Base-by-base conservation (phyloP, 2,113 vertebrate species). In the Leptodactylus fuscus region DNA sequence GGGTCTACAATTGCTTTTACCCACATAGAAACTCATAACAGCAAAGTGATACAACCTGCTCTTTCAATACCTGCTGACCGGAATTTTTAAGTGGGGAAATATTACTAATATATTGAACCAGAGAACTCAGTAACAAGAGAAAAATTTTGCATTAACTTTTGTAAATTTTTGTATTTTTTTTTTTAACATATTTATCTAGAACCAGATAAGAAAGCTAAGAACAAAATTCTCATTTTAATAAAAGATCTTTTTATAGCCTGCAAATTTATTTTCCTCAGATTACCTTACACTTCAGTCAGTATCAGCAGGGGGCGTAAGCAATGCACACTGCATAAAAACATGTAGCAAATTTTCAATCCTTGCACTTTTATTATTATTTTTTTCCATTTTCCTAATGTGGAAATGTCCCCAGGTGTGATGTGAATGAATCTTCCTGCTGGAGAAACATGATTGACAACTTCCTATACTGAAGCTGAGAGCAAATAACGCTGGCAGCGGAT, bases 381-480 rank as follows among this genome's bases (percentile, higher is more conserved):
- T 41, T 41, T 76, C 18, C 34, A 48, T 60, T 75, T 83, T 82
- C 32, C 69, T 83, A 58, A 58, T 75, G 53, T 60, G 53, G 51
- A 83, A 83, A 83, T 74, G 51, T 76, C 71, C 82, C 70, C 70
- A 83, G 82, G 70, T 83, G 70, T 75, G 70, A 62, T 60, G 82
- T 46, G 82, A 75, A 76, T 60, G 53, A 83, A 75, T 75, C 53
- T 83, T 62, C 69, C 49, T 75, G 49, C 82, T 46, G 53, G 82
- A 83, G 53, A 48, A 32, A 83, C 82, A 75, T 74, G 82, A 83
- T 46, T 75, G 71, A 83, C 82, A 83, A 83, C 70, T 83, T 83
- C 70, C 71, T 83, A 83, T 62, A 83, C 70, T 34, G 70, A 83
- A 74, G 71, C 82, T 75, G 70, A 83, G 70, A 83, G 53, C 82